A percentile compares a stretch with the other conserved stretches of the same genome.
phyloP scores from a whole-genome alignment of 92 coral and sea anemone species.

The Diadumene lineata region DNA sequence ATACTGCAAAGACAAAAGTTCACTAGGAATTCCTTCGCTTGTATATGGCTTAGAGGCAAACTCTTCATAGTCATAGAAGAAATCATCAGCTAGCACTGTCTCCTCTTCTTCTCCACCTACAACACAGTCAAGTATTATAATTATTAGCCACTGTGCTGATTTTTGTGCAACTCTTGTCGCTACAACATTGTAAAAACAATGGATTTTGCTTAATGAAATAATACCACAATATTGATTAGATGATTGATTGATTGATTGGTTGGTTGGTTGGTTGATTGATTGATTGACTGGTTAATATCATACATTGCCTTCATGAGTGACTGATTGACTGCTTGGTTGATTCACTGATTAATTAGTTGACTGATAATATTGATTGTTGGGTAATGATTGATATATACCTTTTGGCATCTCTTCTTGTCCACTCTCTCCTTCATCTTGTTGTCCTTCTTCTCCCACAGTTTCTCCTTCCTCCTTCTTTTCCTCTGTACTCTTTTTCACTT shows the following conservation, averaged over 20 bases:
- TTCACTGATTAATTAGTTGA: too few species aligned
- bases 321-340: too few species aligned
- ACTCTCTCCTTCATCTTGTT: slow-evolving; percentile 25
- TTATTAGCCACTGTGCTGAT: neutral
- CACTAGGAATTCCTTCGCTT: slow-evolving; percentile 86
- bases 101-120: slow-evolving; percentile 44
- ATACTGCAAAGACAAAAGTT: slow-evolving; percentile 88
- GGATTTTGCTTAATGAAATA: too few species aligned
- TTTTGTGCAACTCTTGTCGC: too few species aligned
- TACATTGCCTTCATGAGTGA: too few species aligned
- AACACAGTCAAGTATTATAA: neutral
- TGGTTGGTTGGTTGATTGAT: too few species aligned
- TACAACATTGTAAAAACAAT: too few species aligned
- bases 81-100: slow-evolving; percentile 84
- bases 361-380: neutral
- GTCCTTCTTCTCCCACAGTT: slow-evolving; percentile 37
- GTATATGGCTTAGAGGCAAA: slow-evolving; percentile 66
- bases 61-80: slow-evolving; percentile 82
- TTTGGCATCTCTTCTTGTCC: slow-evolving; percentile 20
- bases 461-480: slow-evolving; percentile 42
- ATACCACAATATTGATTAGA: too few species aligned
- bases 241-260: too few species aligned
- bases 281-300: too few species aligned
- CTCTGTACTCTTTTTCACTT: slow-evolving; percentile 46
- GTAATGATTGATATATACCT: slow-evolving; percentile 3